Base-by-base conservation (phyloP, 1,140 invertebrate species). In the Maniola jurtina region DNA sequence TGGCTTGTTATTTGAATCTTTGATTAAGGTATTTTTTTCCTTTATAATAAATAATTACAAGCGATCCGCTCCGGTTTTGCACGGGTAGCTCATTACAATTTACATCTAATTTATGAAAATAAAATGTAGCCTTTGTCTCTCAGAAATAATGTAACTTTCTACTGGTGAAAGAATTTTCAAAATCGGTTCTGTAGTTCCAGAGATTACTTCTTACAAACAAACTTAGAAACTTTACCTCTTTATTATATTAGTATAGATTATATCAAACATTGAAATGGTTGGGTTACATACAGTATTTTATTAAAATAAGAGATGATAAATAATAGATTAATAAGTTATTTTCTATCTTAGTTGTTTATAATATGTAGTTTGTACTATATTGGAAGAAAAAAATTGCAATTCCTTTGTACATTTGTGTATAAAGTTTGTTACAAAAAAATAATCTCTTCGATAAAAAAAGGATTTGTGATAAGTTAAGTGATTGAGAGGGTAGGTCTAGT, bases 401-500 rank as follows among this genome's bases (percentile, higher is more conserved):
- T 45, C 5, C 40, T 9, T 42, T 45, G 5, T 42, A 42, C n/a
- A n/a, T 45, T 13, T n/a, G 9, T 45, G 42, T 45, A 45, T 45
- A 36, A 48, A 56, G 56, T 36, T 25, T 64, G 40, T 47, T n/a
- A n/a, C n/a, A 64, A 45, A 64, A 35, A 55, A 45, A 45, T 5
- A 13, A 45, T 45, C 42, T 11, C 42, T 45, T 45, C 40, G 35
- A 57, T 56, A 57, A 64, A 35, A 33, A 42, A 64, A 48, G 57
- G 55, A 55, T 55, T 42, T 35, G 9, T 13, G 55, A 57, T 58
- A 55, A 58, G 58, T 61, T 66, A 66, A 61, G 47, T 50, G 57
- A 54, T 66, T 52, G 47, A 60, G 45, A 60, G 36, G 40, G 38
- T 52, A 66, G 25, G 25, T 25, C 25, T 25, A 25, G 25, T 25